Conservation (phyloP, 2,113 vertebrate genomes). For the Limnothrissa miodon region DNA sequence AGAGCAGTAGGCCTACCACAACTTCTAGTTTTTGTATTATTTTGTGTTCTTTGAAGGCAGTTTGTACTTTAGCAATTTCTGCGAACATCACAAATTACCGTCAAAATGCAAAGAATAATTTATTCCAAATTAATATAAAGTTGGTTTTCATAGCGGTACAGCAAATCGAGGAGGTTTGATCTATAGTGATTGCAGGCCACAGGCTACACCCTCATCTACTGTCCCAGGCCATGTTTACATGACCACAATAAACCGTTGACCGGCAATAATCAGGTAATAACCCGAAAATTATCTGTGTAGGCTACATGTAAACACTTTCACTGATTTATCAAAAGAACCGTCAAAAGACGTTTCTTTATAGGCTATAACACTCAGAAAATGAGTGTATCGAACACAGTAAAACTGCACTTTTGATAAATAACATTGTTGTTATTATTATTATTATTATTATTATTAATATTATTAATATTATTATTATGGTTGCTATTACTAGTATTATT, state of each 20-base stretch:
- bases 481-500: too few species aligned
- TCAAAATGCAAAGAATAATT: background rate
- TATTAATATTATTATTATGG: too few species aligned
- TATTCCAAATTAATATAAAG: background rate
- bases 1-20: background rate
- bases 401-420: too few species aligned
- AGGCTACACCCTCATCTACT: background rate
- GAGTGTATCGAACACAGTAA: too few species aligned
- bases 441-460: too few species aligned
- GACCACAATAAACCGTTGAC: too few species aligned
- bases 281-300: too few species aligned
- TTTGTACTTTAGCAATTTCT: background rate
- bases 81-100: background rate
- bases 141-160: background rate
- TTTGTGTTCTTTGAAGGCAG: background rate
- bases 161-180: background rate
- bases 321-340: background rate
- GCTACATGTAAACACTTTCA: too few species aligned
- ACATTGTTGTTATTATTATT: too few species aligned
- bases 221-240: too few species aligned
- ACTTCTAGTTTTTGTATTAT: background rate
- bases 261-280: too few species aligned
- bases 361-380: background rate
- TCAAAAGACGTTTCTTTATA: too few species aligned
- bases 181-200: background rate